phyloP scores from a whole-genome alignment of 2,797 vertebrate genomes.

The Siniperca obscura region DNA sequence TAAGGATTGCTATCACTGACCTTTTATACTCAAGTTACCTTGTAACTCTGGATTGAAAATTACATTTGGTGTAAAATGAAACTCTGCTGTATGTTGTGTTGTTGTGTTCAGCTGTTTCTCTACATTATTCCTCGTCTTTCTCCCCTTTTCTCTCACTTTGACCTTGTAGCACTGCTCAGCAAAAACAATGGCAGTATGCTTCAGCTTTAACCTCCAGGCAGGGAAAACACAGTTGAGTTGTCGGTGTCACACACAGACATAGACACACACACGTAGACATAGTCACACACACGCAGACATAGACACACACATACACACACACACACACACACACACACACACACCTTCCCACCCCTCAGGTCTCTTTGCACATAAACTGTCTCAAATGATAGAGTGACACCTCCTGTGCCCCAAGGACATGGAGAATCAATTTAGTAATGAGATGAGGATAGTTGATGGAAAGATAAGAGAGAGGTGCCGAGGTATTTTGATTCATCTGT shows the following conservation, averaged over 20 bases:
- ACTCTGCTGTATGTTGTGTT: background rate
- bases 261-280: background rate
- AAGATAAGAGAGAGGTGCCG: conserved; percentile 39
- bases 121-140: background rate
- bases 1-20: too few species aligned
- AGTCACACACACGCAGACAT: background rate
- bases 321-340: background rate
- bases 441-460: conserved; percentile 55
- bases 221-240: conserved; percentile 16
- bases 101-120: background rate
- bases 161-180: conserved; percentile 22
- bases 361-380: conserved; percentile 50
- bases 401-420: conserved; percentile 60
- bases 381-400: conserved; percentile 54
- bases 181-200: background rate
- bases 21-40: background rate
- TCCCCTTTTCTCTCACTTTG: conserved; percentile 8
- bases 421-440: conserved; percentile 69
- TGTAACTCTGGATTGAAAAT: background rate
- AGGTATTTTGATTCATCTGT: conserved; percentile 42
- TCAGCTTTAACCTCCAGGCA: conserved; percentile 31
- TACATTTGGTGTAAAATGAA: too few species aligned
- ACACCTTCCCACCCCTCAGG: conserved; percentile 1
- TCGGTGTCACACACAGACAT: background rate
- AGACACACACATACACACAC: background rate